Percentiles rank a stretch among this genome's conserved stretches.
These are phyloP conservation scores for Lethenteron camtschaticum DNA, from an alignment of 2,113 vertebrate species.

Conservation along the genomic window DNA sequence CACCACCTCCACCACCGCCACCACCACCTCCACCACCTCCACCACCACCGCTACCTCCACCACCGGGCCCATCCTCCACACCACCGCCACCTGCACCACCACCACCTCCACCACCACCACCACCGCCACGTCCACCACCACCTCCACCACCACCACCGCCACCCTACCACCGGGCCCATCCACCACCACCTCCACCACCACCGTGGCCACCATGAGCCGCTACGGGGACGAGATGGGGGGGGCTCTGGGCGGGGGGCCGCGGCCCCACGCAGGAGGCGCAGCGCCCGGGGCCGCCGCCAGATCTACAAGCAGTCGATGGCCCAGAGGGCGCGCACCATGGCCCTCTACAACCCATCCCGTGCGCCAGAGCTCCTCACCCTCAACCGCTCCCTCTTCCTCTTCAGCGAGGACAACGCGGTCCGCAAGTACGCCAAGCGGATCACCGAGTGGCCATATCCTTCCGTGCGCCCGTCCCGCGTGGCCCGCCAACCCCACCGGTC, in stretches of 20 bases:
- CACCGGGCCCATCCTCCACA: too few relatives aligned
- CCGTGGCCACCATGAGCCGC: constrained; percentile 17
- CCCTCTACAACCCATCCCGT: constrained; percentile 90
- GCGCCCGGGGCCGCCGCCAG: constrained; percentile 39
- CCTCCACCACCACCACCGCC: too few relatives aligned
- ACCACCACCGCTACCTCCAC: too few relatives aligned
- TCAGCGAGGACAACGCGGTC: constrained; percentile 91
- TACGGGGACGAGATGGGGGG: constrained; percentile 66
- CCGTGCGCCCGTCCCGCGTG: background rate
- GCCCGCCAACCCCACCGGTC: background rate
- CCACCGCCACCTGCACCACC: too few relatives aligned
- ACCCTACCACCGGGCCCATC: too few relatives aligned
- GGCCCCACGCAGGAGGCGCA: constrained; percentile 15
- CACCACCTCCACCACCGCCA: too few relatives aligned
- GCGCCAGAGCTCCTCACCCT: constrained; percentile 80
- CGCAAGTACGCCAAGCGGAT: constrained; percentile 93
- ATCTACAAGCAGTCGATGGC: constrained; percentile 85
- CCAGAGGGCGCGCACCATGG: constrained; percentile 85
- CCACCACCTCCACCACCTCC: too few relatives aligned
- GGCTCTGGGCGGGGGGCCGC: constrained; percentile 40
- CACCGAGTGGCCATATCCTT: constrained; percentile 99
- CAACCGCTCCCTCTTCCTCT: constrained; percentile 91
- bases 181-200: too few relatives aligned
- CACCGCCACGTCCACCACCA: too few relatives aligned
- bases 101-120: too few relatives aligned